These are phyloP conservation scores for Cryptosula pallasiana DNA, from an alignment of 2,888 invertebrate genomes.

Conservation along the genomic window DNA sequence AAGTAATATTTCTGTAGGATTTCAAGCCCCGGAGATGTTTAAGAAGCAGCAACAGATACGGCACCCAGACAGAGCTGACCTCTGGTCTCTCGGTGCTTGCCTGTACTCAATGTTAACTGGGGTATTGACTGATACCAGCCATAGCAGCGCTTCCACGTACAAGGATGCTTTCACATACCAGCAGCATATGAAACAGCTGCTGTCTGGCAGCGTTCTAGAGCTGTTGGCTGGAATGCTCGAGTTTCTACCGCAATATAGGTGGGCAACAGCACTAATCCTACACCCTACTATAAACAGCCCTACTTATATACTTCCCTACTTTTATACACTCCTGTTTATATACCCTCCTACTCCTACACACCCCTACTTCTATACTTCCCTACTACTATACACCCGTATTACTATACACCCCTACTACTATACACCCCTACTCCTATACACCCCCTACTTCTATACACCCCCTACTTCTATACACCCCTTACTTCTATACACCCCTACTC, in stretches of 20 bases:
- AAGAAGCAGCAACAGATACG: background rate
- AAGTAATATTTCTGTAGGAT: constrained; percentile 4
- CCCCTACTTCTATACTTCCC: too few species aligned
- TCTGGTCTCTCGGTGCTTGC: constrained; percentile 12
- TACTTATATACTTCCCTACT: too few species aligned
- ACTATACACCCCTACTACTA: too few species aligned
- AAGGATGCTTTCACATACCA: background rate
- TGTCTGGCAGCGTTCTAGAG: background rate
- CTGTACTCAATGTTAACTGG: constrained; percentile 16
- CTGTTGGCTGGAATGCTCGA: background rate
- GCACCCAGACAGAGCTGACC: background rate
- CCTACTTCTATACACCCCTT: too few species aligned
- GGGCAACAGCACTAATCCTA: too few species aligned
- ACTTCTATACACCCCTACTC: too few species aligned
- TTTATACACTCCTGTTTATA: too few species aligned
- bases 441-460: too few species aligned
- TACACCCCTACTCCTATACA: too few species aligned
- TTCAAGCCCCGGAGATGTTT: background rate
- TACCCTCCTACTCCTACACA: too few species aligned
- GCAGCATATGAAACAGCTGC: background rate
- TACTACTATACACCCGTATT: too few species aligned
- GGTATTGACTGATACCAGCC: background rate
- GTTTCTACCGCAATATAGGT: background rate
- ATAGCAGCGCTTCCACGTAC: background rate
- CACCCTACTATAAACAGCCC: too few species aligned